These are phyloP conservation scores for Tethya wilhelma DNA, from an alignment of 37 sponge, comb jelly and placozoan species.

Conservation along the genomic window DNA sequence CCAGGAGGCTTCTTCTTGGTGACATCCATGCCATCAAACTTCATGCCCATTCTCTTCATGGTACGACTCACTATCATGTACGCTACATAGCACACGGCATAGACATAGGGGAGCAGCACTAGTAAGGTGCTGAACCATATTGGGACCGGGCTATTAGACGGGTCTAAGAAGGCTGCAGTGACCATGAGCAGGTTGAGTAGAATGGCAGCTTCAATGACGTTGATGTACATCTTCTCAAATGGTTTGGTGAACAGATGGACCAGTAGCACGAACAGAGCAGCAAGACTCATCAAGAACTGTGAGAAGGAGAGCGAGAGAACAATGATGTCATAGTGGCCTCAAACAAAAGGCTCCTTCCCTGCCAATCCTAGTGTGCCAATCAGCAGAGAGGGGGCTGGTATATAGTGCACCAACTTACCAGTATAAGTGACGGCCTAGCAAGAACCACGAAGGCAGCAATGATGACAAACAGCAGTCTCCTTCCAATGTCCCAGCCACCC, in stretches of 20 bases:
- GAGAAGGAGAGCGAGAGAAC: neutral
- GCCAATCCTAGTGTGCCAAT: neutral
- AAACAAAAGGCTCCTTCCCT: neutral
- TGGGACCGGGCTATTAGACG: conserved; percentile 48
- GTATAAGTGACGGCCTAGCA: conserved; percentile 61
- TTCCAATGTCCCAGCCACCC: conserved; percentile 81
- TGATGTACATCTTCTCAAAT: conserved; percentile 56
- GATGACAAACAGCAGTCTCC: conserved; percentile 68
- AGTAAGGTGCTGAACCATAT: conserved; percentile 36
- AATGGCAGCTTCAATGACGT: conserved; percentile 71
- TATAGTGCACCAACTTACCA: conserved; percentile 59
- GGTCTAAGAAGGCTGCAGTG: conserved; percentile 69
- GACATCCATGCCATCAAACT: no score
- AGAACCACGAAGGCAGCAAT: conserved; percentile 52
- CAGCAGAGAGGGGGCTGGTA: no score
- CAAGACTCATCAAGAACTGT: conserved; percentile 67
- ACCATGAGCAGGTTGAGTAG: conserved; percentile 65
- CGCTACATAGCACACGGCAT: conserved; percentile 21
- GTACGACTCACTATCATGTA: no score
- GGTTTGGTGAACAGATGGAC: conserved; percentile 76
- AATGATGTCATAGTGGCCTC: no score
- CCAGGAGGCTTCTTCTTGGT: no score
- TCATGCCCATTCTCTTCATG: no score
- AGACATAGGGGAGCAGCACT: conserved; percentile 67
- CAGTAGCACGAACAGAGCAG: conserved; percentile 56